These are phyloP conservation scores for Gopherus evgoodei DNA, from an alignment of 2,113 vertebrate species.

Conservation along the genomic window DNA sequence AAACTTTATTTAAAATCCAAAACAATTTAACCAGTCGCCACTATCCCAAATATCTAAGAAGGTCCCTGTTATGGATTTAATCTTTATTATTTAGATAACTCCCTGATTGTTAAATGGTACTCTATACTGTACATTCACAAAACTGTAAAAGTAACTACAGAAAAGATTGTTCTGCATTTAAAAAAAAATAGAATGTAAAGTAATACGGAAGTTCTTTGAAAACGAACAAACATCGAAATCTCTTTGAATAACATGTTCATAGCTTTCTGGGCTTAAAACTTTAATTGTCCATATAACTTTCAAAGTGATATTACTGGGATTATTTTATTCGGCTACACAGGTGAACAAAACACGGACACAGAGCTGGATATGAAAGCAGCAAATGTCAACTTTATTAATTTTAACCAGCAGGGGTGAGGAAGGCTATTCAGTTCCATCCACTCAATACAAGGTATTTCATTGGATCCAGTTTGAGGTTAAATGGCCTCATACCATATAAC, in stretches of 20 bases:
- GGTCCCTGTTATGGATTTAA: not conserved
- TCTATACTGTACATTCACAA: not conserved
- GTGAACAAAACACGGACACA: fast-evolving
- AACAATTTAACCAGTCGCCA: not conserved
- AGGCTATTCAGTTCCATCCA: fast-evolving
- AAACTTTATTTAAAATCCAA: conserved; percentile 13
- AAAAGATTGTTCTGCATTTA: not conserved
- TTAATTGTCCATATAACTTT: not conserved
- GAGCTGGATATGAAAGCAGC: not conserved
- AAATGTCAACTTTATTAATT: not conserved
- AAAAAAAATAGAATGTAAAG: not conserved
- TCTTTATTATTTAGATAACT: not conserved
- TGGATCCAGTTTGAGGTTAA: not conserved
- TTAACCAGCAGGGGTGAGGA: not conserved
- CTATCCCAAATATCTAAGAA: not conserved
- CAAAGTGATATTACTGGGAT: not conserved
- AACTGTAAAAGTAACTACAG: not conserved
- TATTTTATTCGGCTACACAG: not conserved
- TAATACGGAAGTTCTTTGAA: not conserved
- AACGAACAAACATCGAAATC: not conserved
- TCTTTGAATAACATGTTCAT: not conserved
- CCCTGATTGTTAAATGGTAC: not conserved
- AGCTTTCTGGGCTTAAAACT: not conserved
- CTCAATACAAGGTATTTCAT: not conserved
- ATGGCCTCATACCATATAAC: not conserved